phyloP scores from a whole-genome alignment of 2,888 invertebrate genomes.

The Callosobruchus maculatus region DNA sequence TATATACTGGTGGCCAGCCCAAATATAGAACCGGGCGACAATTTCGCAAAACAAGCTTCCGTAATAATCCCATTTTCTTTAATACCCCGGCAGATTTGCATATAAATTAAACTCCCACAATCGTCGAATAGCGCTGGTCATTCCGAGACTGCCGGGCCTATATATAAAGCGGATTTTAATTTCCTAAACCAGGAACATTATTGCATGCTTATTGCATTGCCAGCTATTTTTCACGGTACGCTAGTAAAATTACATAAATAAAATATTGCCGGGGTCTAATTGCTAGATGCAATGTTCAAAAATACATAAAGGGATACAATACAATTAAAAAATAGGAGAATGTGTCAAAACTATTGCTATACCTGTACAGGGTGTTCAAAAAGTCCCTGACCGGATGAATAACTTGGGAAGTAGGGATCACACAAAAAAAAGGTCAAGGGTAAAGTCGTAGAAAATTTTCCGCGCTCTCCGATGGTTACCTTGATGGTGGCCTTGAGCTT shows the following conservation, averaged over 20 bases:
- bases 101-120: neutral
- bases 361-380: too few relatives aligned
- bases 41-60: neutral
- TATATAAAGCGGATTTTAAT: neutral
- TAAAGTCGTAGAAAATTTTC: too few relatives aligned
- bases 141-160: neutral
- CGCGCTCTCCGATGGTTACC: too few relatives aligned
- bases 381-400: too few relatives aligned
- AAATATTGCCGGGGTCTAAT: too few relatives aligned
- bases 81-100: neutral
- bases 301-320: too few relatives aligned
- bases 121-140: neutral
- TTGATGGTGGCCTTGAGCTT: too few relatives aligned
- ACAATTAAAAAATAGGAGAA: too few relatives aligned
- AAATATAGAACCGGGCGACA: neutral
- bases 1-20: neutral
- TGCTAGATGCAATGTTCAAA: too few relatives aligned
- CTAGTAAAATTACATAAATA: neutral
- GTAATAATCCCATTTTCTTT: neutral
- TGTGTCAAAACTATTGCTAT: too few relatives aligned
- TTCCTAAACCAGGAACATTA: neutral
- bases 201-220: neutral
- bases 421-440: too few relatives aligned
- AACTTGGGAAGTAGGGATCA: too few relatives aligned
- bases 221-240: neutral